Percentiles rank a stretch among this genome's conserved stretches.
phyloP scores from a whole-genome alignment of 1,140 invertebrate species.

The Calliphora vicina region DNA sequence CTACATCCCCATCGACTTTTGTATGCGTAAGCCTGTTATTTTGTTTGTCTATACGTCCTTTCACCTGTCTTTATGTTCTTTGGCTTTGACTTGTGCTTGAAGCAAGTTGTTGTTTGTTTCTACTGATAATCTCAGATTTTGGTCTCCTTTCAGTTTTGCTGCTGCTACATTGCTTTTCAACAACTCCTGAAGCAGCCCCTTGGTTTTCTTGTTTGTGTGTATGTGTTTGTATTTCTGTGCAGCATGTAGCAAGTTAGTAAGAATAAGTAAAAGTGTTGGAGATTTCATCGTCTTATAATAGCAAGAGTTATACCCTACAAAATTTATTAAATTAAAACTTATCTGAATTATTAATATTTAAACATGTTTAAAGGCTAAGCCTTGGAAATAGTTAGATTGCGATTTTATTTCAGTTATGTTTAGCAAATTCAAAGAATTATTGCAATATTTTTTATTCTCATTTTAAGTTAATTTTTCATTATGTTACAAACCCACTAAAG shows the following conservation, averaged over 20 bases:
- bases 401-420: too few species aligned
- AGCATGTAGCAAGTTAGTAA: not conserved
- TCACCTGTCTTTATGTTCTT: not conserved
- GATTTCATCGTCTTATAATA: too few species aligned
- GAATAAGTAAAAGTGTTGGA: too few species aligned
- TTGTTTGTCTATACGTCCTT: not conserved
- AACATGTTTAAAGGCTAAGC: too few species aligned
- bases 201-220: not conserved
- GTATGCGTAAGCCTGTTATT: not conserved
- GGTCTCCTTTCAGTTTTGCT: slow-evolving; percentile 55
- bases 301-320: not conserved
- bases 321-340: not conserved
- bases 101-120: slow-evolving; percentile 36
- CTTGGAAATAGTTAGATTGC: too few species aligned
- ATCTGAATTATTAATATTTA: too few species aligned
- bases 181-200: not conserved
- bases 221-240: not conserved
- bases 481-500: not conserved
- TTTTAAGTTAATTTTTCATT: too few species aligned
- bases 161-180: slow-evolving; percentile 6
- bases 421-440: too few species aligned
- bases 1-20: not conserved
- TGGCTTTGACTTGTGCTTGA: slow-evolving; percentile 14
- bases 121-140: slow-evolving; percentile 61
- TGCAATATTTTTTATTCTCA: too few species aligned